Evolutionary conservation across 2,888 invertebrate species (phyloP), one percentile per base, ranked within the genome.

Genomic region (Elegia similella): DNA sequence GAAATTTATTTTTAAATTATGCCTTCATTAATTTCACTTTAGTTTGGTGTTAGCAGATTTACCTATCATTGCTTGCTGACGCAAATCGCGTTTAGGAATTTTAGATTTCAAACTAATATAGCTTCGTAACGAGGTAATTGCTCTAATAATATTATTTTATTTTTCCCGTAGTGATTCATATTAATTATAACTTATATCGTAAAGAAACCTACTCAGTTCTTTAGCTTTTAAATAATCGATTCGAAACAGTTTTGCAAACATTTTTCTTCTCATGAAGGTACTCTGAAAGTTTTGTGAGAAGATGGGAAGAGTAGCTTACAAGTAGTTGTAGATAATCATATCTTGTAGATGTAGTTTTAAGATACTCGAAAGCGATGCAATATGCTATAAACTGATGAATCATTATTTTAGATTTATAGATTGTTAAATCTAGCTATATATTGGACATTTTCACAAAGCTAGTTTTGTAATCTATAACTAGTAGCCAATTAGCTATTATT

Each of bases 181-280:
- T 70, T 71, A 69, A 73, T 70, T 70, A 69, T 64, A 69, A 68
- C 68, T 74, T 73, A 73, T 48, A 78, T 68, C 72, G 71, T 76
- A 60, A 73, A 75, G 70, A 72, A 76, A 75, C 66, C 68, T 70
- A 75, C 68, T 69, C 67, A 70, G 69, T 78, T 80, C 79, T 80
- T 81, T 82, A 85, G 86, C 86, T 84, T 86, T 72, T 76, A 76
- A 50, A 73, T 74, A 74, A 76, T 68, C 64, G 67, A 80, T 71
- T 73, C 70, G 75, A 75, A 88, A 91, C 90, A 89, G 89, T 90
- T 90, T 88, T 91, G 91, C 91, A 91, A 91, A 91, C 91, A 91
- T 88, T 90, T 90, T 91, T 90, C 89, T 90, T 86, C 88, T 89
- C 86, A 88, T 88, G 78, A 87, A 86, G 84, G 85, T 84, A 86